These are phyloP conservation scores for Ondatra zibethicus DNA, from an alignment of 2,113 vertebrate genomes.

Conservation along the genomic window DNA sequence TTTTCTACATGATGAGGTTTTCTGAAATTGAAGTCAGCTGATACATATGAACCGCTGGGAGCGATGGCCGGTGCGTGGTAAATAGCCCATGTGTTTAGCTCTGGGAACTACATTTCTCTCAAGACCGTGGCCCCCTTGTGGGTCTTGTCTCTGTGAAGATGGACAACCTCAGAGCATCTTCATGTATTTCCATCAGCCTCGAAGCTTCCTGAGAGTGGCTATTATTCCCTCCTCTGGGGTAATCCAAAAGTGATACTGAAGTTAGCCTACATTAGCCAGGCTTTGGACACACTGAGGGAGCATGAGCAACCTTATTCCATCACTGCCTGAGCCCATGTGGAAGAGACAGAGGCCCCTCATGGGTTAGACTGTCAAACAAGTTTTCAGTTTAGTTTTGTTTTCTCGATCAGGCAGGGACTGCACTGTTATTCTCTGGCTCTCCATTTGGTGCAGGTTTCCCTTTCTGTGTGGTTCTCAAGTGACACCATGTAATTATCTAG, in stretches of 20 bases:
- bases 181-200: no score
- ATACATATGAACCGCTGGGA: background rate
- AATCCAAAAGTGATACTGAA: background rate
- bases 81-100: background rate
- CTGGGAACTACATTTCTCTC: background rate
- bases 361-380: background rate
- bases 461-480: background rate
- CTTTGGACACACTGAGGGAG: background rate
- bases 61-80: accelerated
- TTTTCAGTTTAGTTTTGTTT: background rate
- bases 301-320: background rate
- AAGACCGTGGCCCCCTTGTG: background rate
- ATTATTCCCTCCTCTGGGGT: background rate
- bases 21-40: background rate
- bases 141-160: background rate
- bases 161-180: background rate
- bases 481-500: background rate
- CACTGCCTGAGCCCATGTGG: no score
- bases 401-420: background rate
- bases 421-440: background rate
- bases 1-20: background rate
- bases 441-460: background rate
- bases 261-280: background rate
- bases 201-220: background rate
- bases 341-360: background rate